Conservation (phyloP, 2,113 vertebrate genomes). For the Pelecanus crispus region DNA sequence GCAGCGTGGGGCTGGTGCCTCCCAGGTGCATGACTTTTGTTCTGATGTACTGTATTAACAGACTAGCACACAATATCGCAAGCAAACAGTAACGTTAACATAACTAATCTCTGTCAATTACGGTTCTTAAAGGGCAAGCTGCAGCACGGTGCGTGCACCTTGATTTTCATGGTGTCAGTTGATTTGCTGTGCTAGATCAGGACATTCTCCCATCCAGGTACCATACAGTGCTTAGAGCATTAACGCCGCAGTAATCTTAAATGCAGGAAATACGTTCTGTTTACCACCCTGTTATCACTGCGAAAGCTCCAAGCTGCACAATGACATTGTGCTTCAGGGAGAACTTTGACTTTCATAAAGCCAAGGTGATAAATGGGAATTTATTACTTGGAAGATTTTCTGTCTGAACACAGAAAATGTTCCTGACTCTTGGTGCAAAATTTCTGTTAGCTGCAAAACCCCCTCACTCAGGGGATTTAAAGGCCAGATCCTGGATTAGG, state of each 20-base stretch:
- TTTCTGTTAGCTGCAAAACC: background rate
- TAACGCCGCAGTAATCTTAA: background rate
- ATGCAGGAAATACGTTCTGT: background rate
- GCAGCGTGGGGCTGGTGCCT: background rate
- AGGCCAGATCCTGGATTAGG: background rate
- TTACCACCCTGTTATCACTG: slow-evolving; percentile 13
- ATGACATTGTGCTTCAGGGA: background rate
- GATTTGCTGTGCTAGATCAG: background rate
- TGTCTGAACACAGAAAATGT: background rate
- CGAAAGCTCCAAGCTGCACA: background rate
- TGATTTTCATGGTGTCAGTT: background rate
- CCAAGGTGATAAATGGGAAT: background rate
- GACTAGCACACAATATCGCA: background rate
- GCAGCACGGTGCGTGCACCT: background rate
- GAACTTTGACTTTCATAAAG: slow-evolving; percentile 55
- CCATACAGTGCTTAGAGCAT: background rate
- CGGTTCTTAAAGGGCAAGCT: background rate
- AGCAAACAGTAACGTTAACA: background rate
- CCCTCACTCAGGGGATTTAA: background rate
- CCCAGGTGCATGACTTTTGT: background rate
- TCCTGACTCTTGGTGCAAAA: background rate
- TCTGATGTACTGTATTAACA: background rate
- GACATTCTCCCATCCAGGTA: background rate
- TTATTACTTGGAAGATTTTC: background rate
- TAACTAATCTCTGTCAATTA: background rate